phyloP scores from a whole-genome alignment of 2,113 vertebrate species.

The Daubentonia madagascariensis region DNA sequence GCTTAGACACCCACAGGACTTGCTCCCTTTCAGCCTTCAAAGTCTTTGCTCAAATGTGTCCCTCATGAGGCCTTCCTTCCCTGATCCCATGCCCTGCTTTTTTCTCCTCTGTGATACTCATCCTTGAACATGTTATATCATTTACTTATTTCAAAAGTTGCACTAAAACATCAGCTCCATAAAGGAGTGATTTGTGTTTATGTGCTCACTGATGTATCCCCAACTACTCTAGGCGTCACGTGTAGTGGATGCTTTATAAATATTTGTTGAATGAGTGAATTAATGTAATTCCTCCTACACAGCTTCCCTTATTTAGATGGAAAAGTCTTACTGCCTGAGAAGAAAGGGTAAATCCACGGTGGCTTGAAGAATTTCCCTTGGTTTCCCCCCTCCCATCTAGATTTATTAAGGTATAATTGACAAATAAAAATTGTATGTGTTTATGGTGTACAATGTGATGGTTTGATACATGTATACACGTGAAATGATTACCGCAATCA shows the following conservation, averaged over 20 bases:
- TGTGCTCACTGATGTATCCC: neutral
- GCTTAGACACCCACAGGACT: neutral
- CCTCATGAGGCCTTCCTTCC: neutral
- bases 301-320: neutral
- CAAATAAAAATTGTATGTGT: neutral
- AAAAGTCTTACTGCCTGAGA: neutral
- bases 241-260: neutral
- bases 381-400: neutral
- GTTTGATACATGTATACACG: neutral
- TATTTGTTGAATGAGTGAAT: neutral
- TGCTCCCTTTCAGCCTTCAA: neutral
- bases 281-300: neutral
- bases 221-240: neutral
- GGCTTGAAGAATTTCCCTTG: neutral
- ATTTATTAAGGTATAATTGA: neutral
- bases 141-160: neutral
- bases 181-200: too few species aligned
- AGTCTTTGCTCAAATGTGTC: neutral
- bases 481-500: neutral
- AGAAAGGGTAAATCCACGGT: neutral
- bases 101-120: neutral
- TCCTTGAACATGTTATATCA: neutral
- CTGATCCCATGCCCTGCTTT: too few species aligned
- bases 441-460: neutral
- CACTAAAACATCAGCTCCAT: neutral